phyloP scores from a whole-genome alignment of 2,113 vertebrate genomes.

The Hyla sarda region DNA sequence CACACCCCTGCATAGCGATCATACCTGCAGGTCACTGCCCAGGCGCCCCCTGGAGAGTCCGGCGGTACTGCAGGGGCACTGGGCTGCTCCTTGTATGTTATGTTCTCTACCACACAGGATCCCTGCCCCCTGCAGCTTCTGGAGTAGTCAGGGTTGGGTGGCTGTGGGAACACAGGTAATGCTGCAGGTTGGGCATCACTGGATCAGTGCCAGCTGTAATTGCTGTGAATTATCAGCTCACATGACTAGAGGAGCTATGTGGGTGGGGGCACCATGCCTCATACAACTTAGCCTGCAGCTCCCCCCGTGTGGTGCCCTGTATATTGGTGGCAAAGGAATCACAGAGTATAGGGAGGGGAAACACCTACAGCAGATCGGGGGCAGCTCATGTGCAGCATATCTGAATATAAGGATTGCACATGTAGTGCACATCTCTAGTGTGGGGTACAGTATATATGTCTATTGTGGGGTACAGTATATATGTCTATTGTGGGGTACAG shows the following conservation, averaged over 20 bases:
- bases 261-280: not conserved
- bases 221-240: not conserved
- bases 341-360: not conserved
- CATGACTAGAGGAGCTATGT: not conserved
- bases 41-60: not conserved
- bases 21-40: too few relatives aligned
- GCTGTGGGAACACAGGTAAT: not conserved
- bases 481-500: too few relatives aligned
- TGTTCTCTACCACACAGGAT: not conserved
- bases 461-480: too few relatives aligned
- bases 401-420: too few relatives aligned
- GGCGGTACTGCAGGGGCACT: not conserved
- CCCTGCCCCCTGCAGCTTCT: not conserved
- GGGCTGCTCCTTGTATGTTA: too few relatives aligned
- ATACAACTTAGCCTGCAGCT: not conserved
- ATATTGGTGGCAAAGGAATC: not conserved
- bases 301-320: not conserved
- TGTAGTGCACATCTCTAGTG: too few relatives aligned
- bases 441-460: too few relatives aligned
- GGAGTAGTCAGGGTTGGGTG: not conserved
- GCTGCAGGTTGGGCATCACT: slow-evolving; percentile 9
- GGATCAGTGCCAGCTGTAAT: not conserved
- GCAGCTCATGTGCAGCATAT: too few relatives aligned
- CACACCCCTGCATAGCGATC: too few relatives aligned
- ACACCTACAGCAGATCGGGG: too few relatives aligned